phyloP scores from a whole-genome alignment of 2,113 vertebrate species.

The Neoarius graeffei region DNA sequence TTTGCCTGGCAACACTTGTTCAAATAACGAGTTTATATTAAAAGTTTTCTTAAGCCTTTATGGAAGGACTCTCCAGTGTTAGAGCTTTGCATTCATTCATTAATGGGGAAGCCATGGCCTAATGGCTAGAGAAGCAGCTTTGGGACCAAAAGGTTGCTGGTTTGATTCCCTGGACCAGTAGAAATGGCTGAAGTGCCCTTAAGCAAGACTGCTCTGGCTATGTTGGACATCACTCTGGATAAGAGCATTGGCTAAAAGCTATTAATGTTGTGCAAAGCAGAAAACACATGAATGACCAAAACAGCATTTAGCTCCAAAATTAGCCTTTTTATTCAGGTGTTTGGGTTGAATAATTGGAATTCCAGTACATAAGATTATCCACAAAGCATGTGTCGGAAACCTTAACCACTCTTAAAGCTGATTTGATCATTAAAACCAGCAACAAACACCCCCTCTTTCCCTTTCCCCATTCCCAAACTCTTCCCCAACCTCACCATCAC shows the following conservation, averaged over 20 bases:
- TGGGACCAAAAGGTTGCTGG: too few relatives aligned
- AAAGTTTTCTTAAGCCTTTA: not conserved
- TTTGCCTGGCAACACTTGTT: not conserved
- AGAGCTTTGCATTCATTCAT: not conserved
- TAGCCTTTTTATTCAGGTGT: slow-evolving; percentile 98
- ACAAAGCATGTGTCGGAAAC: slow-evolving; percentile 88
- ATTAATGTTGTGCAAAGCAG: not conserved
- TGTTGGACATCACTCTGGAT: too few relatives aligned
- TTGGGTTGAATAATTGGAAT: slow-evolving; percentile 91
- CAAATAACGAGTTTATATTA: not conserved
- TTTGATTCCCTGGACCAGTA: too few relatives aligned
- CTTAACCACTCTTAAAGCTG: slow-evolving; percentile 89
- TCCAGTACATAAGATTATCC: slow-evolving; percentile 94
- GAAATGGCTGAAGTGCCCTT: too few relatives aligned
- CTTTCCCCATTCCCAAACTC: not conserved
- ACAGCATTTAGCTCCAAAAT: slow-evolving; percentile 94
- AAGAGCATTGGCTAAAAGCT: too few relatives aligned
- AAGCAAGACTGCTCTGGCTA: too few relatives aligned
- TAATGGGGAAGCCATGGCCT: too few relatives aligned
- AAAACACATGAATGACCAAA: slow-evolving; percentile 61
- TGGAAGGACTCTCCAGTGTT: not conserved
- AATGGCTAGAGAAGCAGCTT: too few relatives aligned
- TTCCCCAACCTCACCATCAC: slow-evolving; percentile 49
- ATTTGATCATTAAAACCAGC: slow-evolving; percentile 79
- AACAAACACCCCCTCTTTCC: slow-evolving; percentile 21